A percentile compares a stretch with the other conserved stretches of the same genome.
These are phyloP conservation scores for Corbicula japonica DNA, from an alignment of 2,888 invertebrate species.

Conservation along the genomic window DNA sequence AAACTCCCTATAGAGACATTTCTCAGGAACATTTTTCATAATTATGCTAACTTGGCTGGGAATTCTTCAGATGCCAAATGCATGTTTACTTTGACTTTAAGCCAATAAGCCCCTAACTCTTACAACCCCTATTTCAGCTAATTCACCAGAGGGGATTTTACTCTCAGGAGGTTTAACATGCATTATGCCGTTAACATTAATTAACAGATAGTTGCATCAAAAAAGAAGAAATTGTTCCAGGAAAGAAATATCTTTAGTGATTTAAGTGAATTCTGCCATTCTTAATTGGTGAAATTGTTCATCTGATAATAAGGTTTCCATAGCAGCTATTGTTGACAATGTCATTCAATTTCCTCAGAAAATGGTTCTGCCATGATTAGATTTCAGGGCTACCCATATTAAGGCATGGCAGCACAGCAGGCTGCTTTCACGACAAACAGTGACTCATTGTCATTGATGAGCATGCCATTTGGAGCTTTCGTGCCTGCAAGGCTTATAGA, in stretches of 20 bases:
- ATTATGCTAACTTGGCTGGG: constrained; percentile 15
- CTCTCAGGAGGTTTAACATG: constrained; percentile 36
- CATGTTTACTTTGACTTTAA: constrained; percentile 20
- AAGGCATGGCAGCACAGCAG: constrained; percentile 21
- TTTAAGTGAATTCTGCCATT: constrained; percentile 60
- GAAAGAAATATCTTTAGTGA: constrained; percentile 32
- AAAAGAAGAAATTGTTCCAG: constrained; percentile 32
- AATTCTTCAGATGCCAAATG: constrained; percentile 26
- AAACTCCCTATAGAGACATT: constrained; percentile 11
- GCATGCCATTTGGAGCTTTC: constrained; percentile 12
- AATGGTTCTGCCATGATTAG: constrained; percentile 58
- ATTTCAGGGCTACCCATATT: constrained; percentile 59
- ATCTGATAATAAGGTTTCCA: constrained; percentile 64
- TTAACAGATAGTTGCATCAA: constrained; percentile 60
- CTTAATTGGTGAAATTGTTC: constrained; percentile 68
- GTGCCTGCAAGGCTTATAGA: constrained; percentile 35
- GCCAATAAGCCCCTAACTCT: constrained; percentile 9
- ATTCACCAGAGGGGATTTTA: constrained; percentile 17
- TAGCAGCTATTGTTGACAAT: constrained; percentile 65
- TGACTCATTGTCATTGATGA: constrained; percentile 28
- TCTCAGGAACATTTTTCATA: constrained; percentile 16
- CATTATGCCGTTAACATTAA: constrained; percentile 62
- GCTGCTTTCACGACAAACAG: constrained; percentile 25
- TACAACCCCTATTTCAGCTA: constrained; percentile 30
- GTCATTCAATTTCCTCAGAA: constrained; percentile 68